These are phyloP conservation scores for Gopherus flavomarginatus DNA, from an alignment of 2,113 vertebrate species.

Conservation along the genomic window DNA sequence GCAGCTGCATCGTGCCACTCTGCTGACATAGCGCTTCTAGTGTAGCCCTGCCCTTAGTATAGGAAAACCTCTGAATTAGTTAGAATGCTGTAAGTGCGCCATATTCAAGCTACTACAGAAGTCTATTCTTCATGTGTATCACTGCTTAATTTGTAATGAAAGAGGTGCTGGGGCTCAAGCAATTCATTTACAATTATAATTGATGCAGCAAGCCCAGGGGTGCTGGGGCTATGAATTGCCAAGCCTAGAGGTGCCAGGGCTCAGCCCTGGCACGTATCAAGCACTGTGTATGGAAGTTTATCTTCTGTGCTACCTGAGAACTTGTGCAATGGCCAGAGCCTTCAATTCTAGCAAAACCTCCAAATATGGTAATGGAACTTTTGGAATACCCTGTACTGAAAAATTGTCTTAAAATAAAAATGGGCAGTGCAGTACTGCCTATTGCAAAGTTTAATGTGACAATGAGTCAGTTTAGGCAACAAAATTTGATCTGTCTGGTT, in stretches of 20 bases:
- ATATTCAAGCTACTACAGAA: background rate
- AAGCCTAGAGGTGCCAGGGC: too few species aligned
- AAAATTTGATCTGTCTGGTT: background rate
- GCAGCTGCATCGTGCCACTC: too few species aligned
- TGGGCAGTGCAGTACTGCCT: fast-evolving
- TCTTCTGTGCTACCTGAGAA: background rate
- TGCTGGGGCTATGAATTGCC: too few species aligned
- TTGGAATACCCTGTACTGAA: too few species aligned
- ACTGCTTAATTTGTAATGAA: too few species aligned
- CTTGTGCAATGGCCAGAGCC: background rate
- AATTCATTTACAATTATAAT: too few species aligned
- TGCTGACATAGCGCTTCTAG: too few species aligned
- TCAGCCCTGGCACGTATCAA: too few species aligned
- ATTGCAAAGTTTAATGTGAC: background rate
- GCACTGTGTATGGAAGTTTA: background rate
- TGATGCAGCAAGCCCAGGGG: too few species aligned
- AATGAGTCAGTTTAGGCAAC: background rate
- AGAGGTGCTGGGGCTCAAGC: too few species aligned
- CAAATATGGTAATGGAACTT: background rate
- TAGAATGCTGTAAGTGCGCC: fast-evolving
- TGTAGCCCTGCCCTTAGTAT: background rate
- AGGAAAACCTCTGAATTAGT: background rate
- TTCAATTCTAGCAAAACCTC: background rate
- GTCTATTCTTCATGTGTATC: background rate
- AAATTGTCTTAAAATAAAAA: background rate